Percentiles rank a stretch among this genome's conserved stretches.
Evolutionary conservation across 2,113 vertebrate genomes (phyloP).

Genomic region (Amphiprion percula): DNA sequence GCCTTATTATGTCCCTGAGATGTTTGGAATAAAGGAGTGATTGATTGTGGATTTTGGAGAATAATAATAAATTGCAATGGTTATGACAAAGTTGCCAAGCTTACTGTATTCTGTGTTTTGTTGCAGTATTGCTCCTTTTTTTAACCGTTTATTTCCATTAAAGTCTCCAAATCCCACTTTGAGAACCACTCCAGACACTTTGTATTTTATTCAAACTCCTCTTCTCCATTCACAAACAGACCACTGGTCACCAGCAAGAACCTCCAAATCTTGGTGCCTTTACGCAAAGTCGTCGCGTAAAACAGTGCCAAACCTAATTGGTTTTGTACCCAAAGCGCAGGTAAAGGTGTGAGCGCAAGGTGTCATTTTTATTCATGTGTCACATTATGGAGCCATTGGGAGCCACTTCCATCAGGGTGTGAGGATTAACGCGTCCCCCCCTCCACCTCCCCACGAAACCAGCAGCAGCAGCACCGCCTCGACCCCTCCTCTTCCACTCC

Average conservation of each 20-base stretch:
- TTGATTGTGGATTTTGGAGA: constrained; percentile 23
- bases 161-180: background rate
- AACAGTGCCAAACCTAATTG: constrained; percentile 30
- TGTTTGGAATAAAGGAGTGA: constrained; percentile 48
- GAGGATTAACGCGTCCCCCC: constrained; percentile 64
- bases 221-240: background rate
- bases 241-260: no score
- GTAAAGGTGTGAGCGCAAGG: constrained; percentile 48
- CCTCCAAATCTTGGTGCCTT: background rate
- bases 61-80: constrained; percentile 32
- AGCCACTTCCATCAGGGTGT: constrained; percentile 73
- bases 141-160: background rate
- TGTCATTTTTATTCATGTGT: constrained; percentile 68
- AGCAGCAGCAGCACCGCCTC: no score
- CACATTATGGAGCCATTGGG: constrained; percentile 57
- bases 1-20: constrained; percentile 33
- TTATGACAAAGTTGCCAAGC: constrained; percentile 11
- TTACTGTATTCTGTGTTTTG: background rate
- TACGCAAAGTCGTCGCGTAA: background rate
- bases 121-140: background rate
- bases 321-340: constrained; percentile 50
- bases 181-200: background rate
- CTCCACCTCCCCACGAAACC: background rate
- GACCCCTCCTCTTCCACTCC: background rate
- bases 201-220: background rate